Evolutionary conservation across 1,140 invertebrate species (phyloP).

Genomic region (Tetraneura akinire): DNA sequence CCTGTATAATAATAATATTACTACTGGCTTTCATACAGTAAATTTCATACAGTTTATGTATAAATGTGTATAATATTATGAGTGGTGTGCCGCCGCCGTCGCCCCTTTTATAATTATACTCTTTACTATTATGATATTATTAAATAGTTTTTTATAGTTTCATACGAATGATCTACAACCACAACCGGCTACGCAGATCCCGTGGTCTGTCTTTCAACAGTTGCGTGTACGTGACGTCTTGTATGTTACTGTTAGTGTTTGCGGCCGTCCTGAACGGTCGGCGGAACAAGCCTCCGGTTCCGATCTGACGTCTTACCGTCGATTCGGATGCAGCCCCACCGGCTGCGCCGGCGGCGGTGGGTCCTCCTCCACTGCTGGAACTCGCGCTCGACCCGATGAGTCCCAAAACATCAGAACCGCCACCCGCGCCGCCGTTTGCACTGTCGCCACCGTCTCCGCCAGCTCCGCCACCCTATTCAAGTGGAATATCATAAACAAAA

Average conservation of each 20-base stretch:
- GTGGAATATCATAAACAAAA: background rate
- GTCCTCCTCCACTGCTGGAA: background rate
- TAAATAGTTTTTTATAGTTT: no score
- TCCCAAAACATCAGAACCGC: background rate
- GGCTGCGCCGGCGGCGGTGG: background rate
- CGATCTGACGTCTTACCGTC: constrained; percentile 40
- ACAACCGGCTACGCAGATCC: constrained; percentile 1
- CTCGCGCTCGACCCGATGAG: constrained; percentile 20
- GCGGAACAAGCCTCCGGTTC: background rate
- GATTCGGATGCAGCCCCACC: no score
- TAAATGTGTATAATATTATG: background rate
- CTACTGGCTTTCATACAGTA: no score
- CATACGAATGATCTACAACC: background rate
- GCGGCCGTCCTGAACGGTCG: background rate
- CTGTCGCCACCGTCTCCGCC: constrained; percentile 23
- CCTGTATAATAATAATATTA: no score
- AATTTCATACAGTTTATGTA: no score
- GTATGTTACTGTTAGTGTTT: background rate
- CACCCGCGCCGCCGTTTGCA: background rate
- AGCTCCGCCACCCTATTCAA: background rate
- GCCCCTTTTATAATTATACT: no score
- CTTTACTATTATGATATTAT: no score
- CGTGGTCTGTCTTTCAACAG: constrained; percentile 14
- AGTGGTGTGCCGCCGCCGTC: background rate
- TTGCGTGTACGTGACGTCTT: constrained; percentile 23